Conservation (phyloP, 1,140 invertebrate genomes). For the Rhagoletis pomonella region DNA sequence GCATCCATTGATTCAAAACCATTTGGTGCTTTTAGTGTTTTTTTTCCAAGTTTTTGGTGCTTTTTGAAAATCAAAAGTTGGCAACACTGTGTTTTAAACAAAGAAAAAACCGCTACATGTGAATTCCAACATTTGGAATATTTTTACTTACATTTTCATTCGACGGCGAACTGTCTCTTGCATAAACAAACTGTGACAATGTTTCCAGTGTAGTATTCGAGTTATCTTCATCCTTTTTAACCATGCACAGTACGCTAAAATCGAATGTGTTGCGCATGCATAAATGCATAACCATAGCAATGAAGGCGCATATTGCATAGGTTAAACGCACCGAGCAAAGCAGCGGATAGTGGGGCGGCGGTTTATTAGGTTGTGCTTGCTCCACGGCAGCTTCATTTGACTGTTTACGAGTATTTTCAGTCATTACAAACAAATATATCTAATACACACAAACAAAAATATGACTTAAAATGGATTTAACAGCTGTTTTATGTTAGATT, state of each 20-base stretch:
- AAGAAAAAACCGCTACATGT: no score
- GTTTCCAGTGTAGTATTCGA: background rate
- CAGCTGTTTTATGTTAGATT: no score
- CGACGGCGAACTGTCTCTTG: background rate
- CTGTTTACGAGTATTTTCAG: conserved; percentile 24
- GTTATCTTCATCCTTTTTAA: conserved; percentile 56
- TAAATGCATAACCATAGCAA: conserved; percentile 63
- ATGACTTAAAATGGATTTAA: no score
- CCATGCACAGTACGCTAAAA: conserved; percentile 68
- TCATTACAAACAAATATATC: conserved; percentile 54
- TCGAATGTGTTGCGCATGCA: conserved; percentile 66
- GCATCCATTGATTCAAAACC: no score
- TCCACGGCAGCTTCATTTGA: conserved; percentile 31
- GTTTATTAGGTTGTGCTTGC: background rate
- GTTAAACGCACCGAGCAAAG: conserved; percentile 65
- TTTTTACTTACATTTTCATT: conserved; percentile 1
- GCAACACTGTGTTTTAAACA: no score
- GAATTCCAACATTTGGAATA: no score
- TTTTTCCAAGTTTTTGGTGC: no score
- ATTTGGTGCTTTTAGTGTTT: no score
- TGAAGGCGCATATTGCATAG: conserved; percentile 67
- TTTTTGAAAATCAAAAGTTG: no score
- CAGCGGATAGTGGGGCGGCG: conserved; percentile 46
- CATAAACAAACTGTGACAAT: background rate
- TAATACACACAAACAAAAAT: no score